These are phyloP conservation scores for Minunthozetes semirufus DNA, from an alignment of 2,888 invertebrate genomes.

Conservation along the genomic window DNA sequence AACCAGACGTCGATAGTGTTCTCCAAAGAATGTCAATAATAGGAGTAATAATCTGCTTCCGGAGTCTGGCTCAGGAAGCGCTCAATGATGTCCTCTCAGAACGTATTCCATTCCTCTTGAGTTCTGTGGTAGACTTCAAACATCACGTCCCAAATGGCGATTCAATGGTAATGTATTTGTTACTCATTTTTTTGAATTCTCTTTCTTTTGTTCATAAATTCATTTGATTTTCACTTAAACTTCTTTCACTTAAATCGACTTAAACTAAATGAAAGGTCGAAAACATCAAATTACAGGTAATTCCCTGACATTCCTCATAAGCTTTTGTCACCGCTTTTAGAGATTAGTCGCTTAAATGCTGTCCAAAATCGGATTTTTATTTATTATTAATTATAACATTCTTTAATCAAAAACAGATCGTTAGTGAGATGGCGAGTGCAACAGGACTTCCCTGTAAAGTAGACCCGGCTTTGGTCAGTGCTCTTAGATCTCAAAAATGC, in stretches of 20 bases:
- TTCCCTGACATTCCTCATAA: neutral
- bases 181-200: neutral
- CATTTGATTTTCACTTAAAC: neutral
- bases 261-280: slow-evolving; percentile 28
- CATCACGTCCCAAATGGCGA: slow-evolving; percentile 74
- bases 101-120: slow-evolving; percentile 88
- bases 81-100: slow-evolving; percentile 82
- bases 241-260: neutral
- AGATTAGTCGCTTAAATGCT: neutral
- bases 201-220: neutral
- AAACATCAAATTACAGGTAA: slow-evolving; percentile 38
- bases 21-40: slow-evolving; percentile 95
- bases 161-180: slow-evolving; percentile 54
- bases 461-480: slow-evolving; percentile 86
- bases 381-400: slow-evolving; percentile 5
- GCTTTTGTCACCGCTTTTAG: neutral
- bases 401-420: slow-evolving; percentile 59
- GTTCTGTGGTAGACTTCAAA: slow-evolving; percentile 88
- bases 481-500: slow-evolving; percentile 75
- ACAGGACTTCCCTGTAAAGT: slow-evolving; percentile 89
- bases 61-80: slow-evolving; percentile 87
- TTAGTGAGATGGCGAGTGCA: slow-evolving; percentile 95
- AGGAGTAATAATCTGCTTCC: slow-evolving; percentile 92
- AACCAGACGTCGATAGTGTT: slow-evolving; percentile 77
- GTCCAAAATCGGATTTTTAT: too few relatives aligned